phyloP scores from a whole-genome alignment of 2,113 vertebrate genomes.

The Seriola dumerili region DNA sequence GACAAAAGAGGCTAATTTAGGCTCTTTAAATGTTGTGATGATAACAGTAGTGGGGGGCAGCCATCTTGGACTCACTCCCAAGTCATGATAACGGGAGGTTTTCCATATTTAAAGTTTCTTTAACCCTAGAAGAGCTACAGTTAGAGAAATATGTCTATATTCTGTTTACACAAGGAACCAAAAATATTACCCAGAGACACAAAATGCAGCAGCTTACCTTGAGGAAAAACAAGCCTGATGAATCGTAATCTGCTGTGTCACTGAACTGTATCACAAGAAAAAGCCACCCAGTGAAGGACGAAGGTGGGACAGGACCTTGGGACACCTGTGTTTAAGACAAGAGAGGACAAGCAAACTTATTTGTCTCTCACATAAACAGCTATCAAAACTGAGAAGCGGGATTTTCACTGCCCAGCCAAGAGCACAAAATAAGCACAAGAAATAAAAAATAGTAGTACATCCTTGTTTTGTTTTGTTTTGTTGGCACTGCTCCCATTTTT shows the following conservation, averaged over 20 bases:
- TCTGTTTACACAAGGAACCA: background rate
- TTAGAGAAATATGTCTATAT: background rate
- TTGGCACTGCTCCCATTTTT: background rate
- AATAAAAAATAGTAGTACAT: background rate
- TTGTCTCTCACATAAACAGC: background rate
- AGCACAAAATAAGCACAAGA: background rate
- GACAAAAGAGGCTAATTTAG: too few relatives aligned
- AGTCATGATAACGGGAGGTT: too few relatives aligned
- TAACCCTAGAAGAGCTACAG: background rate
- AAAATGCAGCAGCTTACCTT: constrained; percentile 7
- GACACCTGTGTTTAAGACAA: constrained; percentile 30
- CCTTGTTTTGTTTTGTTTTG: background rate
- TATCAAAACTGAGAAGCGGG: background rate
- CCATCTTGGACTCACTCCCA: too few relatives aligned
- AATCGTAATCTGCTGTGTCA: background rate
- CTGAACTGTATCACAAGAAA: background rate
- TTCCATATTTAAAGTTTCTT: background rate
- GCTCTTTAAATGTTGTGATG: too few relatives aligned
- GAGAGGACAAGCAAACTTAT: background rate
- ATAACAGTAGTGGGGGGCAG: too few relatives aligned
- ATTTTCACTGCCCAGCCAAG: background rate
- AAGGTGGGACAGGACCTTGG: background rate
- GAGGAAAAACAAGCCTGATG: background rate
- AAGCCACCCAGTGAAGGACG: background rate
- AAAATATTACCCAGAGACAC: background rate